Evolutionary conservation across 2,113 vertebrate species (phyloP).

Genomic region (Rhinoderma darwinii): DNA sequence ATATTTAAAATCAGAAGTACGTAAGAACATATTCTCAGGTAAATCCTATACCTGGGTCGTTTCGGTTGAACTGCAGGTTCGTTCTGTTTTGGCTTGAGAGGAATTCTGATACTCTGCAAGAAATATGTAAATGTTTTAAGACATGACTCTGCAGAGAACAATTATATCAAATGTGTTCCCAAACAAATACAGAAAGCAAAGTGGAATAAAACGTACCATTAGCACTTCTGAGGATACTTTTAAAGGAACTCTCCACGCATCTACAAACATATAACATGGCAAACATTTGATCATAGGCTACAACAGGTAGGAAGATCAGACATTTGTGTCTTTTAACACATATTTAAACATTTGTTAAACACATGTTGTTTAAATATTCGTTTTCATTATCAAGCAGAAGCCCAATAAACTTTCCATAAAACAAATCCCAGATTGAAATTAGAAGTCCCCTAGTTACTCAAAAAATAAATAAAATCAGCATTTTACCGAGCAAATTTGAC

Average conservation of each 20-base stretch:
- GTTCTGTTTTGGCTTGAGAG: slow-evolving; percentile 86
- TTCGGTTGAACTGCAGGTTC: slow-evolving; percentile 83
- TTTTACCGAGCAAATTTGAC: slow-evolving; percentile 84
- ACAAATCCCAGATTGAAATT: background rate
- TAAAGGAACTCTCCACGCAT: slow-evolving; percentile 88
- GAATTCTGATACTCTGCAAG: slow-evolving; percentile 80
- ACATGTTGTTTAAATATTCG: background rate
- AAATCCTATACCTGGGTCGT: slow-evolving; percentile 82
- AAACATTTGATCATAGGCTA: background rate
- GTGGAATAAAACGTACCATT: slow-evolving; percentile 77
- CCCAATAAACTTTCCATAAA: background rate
- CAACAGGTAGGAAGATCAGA: background rate
- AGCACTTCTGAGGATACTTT: slow-evolving; percentile 90
- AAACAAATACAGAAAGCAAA: background rate
- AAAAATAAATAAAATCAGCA: background rate
- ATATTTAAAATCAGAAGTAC: no score
- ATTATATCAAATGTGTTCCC: background rate
- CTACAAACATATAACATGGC: slow-evolving; percentile 68
- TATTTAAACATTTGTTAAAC: no score
- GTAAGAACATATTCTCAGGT: background rate
- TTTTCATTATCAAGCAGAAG: background rate
- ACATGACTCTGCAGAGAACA: background rate
- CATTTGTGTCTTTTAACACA: no score
- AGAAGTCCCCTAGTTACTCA: background rate
- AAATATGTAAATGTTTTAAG: background rate